Evolutionary conservation across 2,113 vertebrate species (phyloP), one percentile per base, ranked within the genome.

Genomic region (Puntigrus tetrazona): DNA sequence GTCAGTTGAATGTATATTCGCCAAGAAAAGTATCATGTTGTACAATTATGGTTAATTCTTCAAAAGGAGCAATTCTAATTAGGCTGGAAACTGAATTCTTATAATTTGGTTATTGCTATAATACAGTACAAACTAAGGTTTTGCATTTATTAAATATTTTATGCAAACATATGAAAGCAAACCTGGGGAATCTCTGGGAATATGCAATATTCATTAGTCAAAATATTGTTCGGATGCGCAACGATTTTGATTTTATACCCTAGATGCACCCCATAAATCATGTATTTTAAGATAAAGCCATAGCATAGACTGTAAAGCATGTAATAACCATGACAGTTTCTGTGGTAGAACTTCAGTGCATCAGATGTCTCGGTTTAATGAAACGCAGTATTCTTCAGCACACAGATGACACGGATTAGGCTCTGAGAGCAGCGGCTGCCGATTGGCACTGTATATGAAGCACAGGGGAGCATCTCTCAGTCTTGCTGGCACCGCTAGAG

Each of bases 401-500:
- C 20, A 45, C 20, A 27, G 63, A 82, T 38, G 63, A 82, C 80
- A 70, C 25, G 78, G 86, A 85, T 87, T 83, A 82, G 45, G 72
- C 38, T 73, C 38, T 63, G 41, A 27, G 86, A 76, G 41, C 11
- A 47, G 63, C 36, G 22, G 18, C 27, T 25, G 52, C 43, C 8
- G 86, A 88, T 85, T 88, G 84, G 87, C 78, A 81, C 75, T 78
- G 90, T 86, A 67, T 83, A 86, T 89, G 85, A 43, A 80, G 78
- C 81, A 88, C 82, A 82, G 85, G 85, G 82, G 86, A 89, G 88
- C 65, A 87, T 88, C 88, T 91, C 88, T 88, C 87, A 84, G 86
- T 81, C 55, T 76, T 89, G 87, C 88, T 92, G 92, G 92, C 91
- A 91, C 84, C 25, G 82, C 73, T 63, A 88, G 88, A 88, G 82